Evolutionary conservation across 2,888 invertebrate species (phyloP).

Genomic region (Formica aserva): DNA sequence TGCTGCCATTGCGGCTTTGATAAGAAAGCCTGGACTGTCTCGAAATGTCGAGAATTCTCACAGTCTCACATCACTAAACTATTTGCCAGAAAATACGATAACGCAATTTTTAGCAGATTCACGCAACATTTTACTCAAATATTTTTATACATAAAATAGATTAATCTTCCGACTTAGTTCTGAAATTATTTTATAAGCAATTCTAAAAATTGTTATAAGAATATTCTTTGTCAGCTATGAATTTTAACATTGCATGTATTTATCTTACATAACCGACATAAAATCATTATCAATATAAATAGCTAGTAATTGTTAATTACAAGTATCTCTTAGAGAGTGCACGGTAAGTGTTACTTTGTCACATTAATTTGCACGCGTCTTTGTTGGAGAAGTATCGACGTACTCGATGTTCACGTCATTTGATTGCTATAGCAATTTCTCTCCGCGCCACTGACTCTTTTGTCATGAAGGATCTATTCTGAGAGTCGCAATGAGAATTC

Average conservation of each 20-base stretch:
- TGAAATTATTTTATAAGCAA: background rate
- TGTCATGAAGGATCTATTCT: constrained; percentile 6
- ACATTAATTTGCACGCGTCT: background rate
- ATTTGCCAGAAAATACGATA: background rate
- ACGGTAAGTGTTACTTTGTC: background rate
- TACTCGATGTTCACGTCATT: constrained; percentile 31
- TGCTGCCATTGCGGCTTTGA: constrained; percentile 47
- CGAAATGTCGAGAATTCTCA: constrained; percentile 34
- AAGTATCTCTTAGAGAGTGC: background rate
- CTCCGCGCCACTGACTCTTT: constrained; percentile 25
- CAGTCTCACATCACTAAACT: background rate
- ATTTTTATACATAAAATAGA: background rate
- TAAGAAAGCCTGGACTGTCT: constrained; percentile 41
- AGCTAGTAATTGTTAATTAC: constrained; percentile 20
- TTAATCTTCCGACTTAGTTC: background rate
- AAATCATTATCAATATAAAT: background rate
- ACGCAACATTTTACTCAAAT: background rate
- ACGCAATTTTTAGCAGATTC: background rate
- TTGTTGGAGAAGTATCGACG: background rate
- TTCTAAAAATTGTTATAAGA: background rate
- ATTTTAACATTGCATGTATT: background rate
- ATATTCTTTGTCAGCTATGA: background rate
- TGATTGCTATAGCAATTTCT: constrained; percentile 33
- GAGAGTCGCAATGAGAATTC: constrained; percentile 35
- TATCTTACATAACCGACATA: background rate